A percentile compares a stretch with the other conserved stretches of the same genome.
phyloP scores from a whole-genome alignment of 2,797 vertebrate genomes.

The Spea hammondii region DNA sequence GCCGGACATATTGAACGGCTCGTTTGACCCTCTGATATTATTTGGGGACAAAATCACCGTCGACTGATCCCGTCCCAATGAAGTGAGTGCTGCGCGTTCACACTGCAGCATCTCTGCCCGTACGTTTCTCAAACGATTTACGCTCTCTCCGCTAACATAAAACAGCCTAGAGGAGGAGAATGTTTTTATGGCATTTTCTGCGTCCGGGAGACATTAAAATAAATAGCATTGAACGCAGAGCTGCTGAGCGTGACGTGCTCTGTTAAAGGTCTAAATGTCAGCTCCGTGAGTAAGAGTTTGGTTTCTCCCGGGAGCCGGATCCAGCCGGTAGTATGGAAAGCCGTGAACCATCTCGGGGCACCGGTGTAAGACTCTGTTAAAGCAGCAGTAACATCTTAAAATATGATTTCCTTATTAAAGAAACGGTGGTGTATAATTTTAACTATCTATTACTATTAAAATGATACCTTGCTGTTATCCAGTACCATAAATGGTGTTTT shows the following conservation, averaged over 20 bases:
- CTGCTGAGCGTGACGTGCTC: constrained; percentile 52
- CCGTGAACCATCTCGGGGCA: constrained; percentile 25
- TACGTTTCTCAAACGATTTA: constrained; percentile 30
- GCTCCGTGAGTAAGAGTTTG: constrained; percentile 52
- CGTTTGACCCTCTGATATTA: too few species aligned
- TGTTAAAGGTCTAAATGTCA: constrained; percentile 53
- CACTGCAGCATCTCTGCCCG: constrained; percentile 3
- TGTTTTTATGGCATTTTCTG: constrained; percentile 38
- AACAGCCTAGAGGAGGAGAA: constrained; percentile 26
- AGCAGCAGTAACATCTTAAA: too few species aligned
- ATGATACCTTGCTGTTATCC: too few species aligned
- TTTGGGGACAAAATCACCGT: too few species aligned
- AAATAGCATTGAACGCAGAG: constrained; percentile 47
- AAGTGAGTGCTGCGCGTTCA: background rate
- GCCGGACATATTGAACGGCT: too few species aligned
- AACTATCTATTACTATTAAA: too few species aligned
- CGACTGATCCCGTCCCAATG: too few species aligned
- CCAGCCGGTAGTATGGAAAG: constrained; percentile 41
- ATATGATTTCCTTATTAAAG: too few species aligned
- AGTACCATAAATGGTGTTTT: too few species aligned
- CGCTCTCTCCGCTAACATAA: constrained; percentile 4
- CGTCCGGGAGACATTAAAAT: constrained; percentile 32
- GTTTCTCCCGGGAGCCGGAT: constrained; percentile 55
- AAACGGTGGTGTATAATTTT: too few species aligned
- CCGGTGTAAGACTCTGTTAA: background rate